phyloP scores from a whole-genome alignment of 2,888 invertebrate genomes.

The Plagodis pulveraria region DNA sequence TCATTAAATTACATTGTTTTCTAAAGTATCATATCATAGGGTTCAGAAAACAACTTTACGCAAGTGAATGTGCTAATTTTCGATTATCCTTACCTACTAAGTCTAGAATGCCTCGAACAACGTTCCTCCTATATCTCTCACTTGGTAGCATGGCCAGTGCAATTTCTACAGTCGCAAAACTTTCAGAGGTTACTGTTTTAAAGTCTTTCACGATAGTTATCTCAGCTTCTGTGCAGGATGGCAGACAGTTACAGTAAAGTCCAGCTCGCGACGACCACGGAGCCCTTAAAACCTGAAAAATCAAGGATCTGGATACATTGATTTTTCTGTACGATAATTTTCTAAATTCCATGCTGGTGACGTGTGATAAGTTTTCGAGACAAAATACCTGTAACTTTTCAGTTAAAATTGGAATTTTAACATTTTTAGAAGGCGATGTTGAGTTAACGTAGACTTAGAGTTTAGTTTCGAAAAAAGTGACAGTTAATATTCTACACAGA shows the following conservation, averaged over 20 bases:
- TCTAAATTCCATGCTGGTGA: no score
- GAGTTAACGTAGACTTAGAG: no score
- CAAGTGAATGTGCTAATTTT: no score
- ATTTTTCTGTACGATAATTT: neutral
- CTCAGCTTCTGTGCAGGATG: constrained; percentile 90
- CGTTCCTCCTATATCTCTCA: constrained; percentile 89
- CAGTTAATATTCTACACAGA: no score
- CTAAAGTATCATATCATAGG: no score
- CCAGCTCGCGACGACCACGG: constrained; percentile 84
- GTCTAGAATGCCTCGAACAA: constrained; percentile 89
- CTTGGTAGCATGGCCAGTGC: constrained; percentile 87
- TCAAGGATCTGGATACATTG: neutral
- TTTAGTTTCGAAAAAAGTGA: no score
- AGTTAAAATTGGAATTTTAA: no score
- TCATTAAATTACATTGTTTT: no score
- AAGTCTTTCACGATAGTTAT: constrained; percentile 86
- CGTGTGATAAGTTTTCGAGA: no score
- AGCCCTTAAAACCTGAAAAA: constrained; percentile 68
- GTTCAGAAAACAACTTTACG: no score
- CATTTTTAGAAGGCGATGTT: no score
- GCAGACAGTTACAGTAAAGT: constrained; percentile 88
- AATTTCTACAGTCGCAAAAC: constrained; percentile 83
- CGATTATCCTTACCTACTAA: constrained; percentile 85
- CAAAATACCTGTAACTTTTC: no score
- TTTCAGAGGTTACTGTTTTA: constrained; percentile 55